Percentiles rank a stretch among this genome's conserved stretches.
Conservation (phyloP, 2,797 vertebrate species). For the Fratercula arctica region DNA sequence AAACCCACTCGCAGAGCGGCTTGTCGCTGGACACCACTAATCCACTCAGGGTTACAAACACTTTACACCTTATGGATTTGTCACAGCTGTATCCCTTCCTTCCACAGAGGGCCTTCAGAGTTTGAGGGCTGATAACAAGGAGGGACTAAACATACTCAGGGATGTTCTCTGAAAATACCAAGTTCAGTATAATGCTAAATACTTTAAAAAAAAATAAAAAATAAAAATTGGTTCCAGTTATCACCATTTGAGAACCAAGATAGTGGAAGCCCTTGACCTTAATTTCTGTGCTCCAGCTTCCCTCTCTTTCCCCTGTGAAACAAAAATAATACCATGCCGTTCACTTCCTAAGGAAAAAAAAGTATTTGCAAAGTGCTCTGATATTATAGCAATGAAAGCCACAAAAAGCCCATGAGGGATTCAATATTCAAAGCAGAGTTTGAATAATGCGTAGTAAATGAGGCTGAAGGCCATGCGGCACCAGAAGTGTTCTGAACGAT, state of each 20-base stretch:
- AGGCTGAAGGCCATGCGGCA: not conserved
- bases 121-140: not conserved
- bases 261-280: not conserved
- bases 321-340: not conserved
- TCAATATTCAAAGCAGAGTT: not conserved
- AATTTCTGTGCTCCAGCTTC: not conserved
- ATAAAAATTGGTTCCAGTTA: not conserved
- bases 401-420: not conserved
- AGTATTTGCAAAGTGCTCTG: not conserved
- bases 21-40: not conserved
- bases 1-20: not conserved
- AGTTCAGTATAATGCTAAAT: not conserved
- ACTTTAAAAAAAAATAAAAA: not conserved
- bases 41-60: not conserved
- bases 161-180: not conserved
- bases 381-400: not conserved
- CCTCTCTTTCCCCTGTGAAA: not conserved
- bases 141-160: not conserved
- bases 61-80: not conserved
- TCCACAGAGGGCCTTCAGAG: not conserved
- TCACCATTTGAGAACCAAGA: not conserved
- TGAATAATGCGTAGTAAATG: conserved; percentile 16
- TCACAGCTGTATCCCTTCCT: not conserved
- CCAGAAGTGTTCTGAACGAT: not conserved
- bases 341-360: not conserved